Evolutionary conservation across 1,140 invertebrate species (phyloP), one percentile per base, ranked within the genome.

Genomic region (Latrodectus geometricus): DNA sequence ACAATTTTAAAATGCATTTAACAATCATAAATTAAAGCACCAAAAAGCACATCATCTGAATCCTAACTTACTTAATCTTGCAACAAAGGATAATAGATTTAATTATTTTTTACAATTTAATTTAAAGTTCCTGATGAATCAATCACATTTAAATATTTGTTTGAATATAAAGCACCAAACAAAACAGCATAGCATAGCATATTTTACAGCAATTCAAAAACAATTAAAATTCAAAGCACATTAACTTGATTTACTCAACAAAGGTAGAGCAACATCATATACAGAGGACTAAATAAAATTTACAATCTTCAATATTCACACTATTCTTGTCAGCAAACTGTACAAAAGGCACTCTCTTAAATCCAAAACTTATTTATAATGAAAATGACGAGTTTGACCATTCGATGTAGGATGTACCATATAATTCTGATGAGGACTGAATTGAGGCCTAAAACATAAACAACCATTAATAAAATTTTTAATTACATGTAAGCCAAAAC

Each of bases 371-470:
- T 80, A 87, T 70, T 87, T 87, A 69, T 87, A 80, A 68, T 87
- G 68, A 56, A 87, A 87, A 20, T 86, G 74, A 12, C 85, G 68
- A 35, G 69, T 35, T 52, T 79, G 76, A 69, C 72, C 66, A 54
- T 61, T 80, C 20, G 85, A 72, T 12, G 83, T 69, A 4, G 85
- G 85, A 68, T 87, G 85, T 9, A 87, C 85, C 85, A 87, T 87
- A 17, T 87, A 87, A 20, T 87, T 87, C 56, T 79, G 85, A 61
- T 86, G 83, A 12, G 76, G 85, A 54, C 35, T 61, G 35, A 87
- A 79, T n/a, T 80, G 76, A 15, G 82, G 82, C 73, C 73, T 76
- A 15, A 9, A 21, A 75, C 72, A 70, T 12, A 4, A n/a, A 70
- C 11, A 70, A 7, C 11, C n/a, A 70, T 15, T 9, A 20, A 20